Percentiles rank a stretch among this genome's conserved stretches.
Conservation (phyloP, 2,888 invertebrate species). For the Idaea straminata region DNA sequence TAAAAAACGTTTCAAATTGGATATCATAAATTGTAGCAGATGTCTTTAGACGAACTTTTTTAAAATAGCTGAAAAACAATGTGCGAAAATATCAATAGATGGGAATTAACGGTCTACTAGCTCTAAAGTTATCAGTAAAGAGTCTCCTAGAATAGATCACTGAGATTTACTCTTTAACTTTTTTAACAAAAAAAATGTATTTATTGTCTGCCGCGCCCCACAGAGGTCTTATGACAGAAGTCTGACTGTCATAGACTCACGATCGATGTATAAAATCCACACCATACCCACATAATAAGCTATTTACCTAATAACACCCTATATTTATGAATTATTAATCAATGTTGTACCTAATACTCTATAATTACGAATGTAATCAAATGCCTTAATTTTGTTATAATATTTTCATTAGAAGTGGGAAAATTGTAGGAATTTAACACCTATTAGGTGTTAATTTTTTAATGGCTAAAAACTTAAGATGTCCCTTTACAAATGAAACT, state of each 20-base stretch:
- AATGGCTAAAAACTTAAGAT: no score
- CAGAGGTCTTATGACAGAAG: neutral
- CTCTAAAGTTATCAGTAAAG: no score
- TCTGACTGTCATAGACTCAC: neutral
- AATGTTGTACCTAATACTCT: neutral
- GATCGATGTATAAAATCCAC: neutral
- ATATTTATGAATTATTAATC: neutral
- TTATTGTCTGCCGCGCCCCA: neutral
- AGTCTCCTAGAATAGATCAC: no score
- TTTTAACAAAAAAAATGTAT: no score
- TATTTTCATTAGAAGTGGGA: neutral
- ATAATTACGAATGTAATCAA: neutral
- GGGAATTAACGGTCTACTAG: no score
- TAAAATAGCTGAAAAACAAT: no score
- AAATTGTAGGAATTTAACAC: neutral
- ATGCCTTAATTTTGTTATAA: neutral
- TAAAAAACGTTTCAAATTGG: no score
- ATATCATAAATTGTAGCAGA: no score
- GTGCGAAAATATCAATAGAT: no score
- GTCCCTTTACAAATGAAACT: no score
- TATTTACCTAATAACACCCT: neutral
- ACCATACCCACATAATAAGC: neutral
- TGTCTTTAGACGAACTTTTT: no score
- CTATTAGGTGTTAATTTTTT: neutral
- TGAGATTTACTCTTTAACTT: no score